Conservation (phyloP, 2,113 vertebrate species). For the Hippopotamus amphibius region DNA sequence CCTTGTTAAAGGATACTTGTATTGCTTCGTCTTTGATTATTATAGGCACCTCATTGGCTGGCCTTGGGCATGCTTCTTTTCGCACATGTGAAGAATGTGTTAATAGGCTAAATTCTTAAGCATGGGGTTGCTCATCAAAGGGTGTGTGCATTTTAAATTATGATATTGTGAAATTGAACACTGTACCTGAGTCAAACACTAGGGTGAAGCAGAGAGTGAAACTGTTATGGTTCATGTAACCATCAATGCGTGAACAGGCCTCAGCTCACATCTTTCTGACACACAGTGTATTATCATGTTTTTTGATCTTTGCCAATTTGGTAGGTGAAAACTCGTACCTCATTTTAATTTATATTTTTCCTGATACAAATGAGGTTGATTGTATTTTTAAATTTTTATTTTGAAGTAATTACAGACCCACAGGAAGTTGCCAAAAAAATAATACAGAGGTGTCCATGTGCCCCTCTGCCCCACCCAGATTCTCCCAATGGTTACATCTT, state of each 20-base stretch:
- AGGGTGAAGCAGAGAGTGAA: neutral
- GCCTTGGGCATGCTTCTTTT: neutral
- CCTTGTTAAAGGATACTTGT: neutral
- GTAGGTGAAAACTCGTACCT: neutral
- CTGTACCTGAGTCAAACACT: neutral
- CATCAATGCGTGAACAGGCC: neutral
- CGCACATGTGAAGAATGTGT: neutral
- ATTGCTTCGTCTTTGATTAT: neutral
- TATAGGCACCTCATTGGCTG: neutral
- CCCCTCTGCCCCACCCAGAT: neutral
- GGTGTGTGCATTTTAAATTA: neutral
- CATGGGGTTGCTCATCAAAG: neutral
- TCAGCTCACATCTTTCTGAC: neutral
- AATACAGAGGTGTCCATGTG: neutral
- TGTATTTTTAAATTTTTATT: neutral
- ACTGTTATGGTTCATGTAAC: neutral
- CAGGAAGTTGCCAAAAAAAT: neutral
- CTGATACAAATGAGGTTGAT: neutral
- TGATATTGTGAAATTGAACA: neutral
- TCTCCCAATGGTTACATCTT: neutral
- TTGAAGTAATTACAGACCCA: neutral
- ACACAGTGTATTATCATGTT: neutral
- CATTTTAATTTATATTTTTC: constrained; percentile 38
- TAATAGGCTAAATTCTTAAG: neutral
- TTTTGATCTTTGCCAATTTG: neutral